Percentiles rank a stretch among this genome's conserved stretches.
Conservation (phyloP, 1,140 invertebrate genomes). For the Conopomorpha cramerella region DNA sequence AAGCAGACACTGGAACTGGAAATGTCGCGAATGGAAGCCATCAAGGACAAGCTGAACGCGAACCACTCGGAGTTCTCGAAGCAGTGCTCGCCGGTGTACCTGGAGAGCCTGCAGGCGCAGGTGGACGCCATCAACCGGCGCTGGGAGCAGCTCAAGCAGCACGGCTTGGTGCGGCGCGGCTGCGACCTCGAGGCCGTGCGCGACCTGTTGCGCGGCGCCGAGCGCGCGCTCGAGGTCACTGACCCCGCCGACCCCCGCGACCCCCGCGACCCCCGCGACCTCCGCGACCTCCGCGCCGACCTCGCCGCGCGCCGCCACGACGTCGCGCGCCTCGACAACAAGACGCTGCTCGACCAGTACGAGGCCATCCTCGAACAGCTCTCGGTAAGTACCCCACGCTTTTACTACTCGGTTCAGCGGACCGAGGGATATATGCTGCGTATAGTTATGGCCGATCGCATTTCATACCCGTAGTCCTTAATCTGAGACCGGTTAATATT, state of each 20-base stretch:
- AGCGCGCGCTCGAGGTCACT: constrained; percentile 19
- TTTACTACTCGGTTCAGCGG: no score
- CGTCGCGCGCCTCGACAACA: constrained; percentile 17
- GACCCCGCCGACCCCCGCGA: no score
- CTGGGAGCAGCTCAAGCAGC: constrained; percentile 29
- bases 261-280: constrained; percentile 15
- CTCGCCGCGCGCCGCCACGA: constrained; percentile 14
- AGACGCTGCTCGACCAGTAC: constrained; percentile 17
- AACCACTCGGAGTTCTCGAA: constrained; percentile 68
- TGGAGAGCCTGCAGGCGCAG: constrained; percentile 67
- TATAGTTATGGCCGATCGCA: no score
- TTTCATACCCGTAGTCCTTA: no score
- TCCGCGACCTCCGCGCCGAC: constrained; percentile 19
- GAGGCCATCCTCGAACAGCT: constrained; percentile 29
- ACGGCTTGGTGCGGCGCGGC: constrained; percentile 14
- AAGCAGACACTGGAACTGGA: constrained; percentile 69
- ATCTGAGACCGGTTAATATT: no score
- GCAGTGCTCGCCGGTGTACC: constrained; percentile 67
- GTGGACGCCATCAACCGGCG: constrained; percentile 43
- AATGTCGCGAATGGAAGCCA: constrained; percentile 65
- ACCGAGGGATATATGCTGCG: no score
- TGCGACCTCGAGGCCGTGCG: constrained; percentile 9
- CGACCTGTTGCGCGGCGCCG: constrained; percentile 20
- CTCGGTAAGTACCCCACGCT: constrained; percentile 20
- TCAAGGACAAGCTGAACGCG: constrained; percentile 65